These are phyloP conservation scores for Chionis minor DNA, from an alignment of 2,113 vertebrate genomes.

Conservation along the genomic window DNA sequence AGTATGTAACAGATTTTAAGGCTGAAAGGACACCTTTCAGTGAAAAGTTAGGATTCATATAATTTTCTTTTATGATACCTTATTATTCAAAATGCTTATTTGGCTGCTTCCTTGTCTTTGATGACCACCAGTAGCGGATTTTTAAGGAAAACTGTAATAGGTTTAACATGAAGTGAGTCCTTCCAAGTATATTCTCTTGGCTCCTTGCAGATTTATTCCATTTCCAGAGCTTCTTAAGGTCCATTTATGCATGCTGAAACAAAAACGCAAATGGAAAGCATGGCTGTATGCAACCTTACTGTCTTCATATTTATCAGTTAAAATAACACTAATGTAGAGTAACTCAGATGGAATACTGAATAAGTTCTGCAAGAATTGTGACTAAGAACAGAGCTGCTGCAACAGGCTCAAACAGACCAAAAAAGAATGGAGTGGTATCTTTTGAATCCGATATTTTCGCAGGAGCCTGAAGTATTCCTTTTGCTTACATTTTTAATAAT, in stretches of 20 bases:
- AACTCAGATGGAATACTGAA: background rate
- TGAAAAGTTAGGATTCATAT: background rate
- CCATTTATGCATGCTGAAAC: background rate
- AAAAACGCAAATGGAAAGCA: background rate
- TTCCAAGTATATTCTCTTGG: background rate
- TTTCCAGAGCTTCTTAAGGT: background rate
- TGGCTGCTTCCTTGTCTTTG: background rate
- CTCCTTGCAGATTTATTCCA: background rate
- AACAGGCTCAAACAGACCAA: background rate
- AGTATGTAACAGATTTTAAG: background rate
- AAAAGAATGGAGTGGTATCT: background rate
- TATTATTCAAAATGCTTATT: background rate
- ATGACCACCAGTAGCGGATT: background rate
- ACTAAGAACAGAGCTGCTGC: background rate
- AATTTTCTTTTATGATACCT: background rate
- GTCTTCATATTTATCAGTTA: background rate
- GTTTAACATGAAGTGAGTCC: background rate
- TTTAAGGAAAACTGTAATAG: background rate
- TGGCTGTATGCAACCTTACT: background rate
- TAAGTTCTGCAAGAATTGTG: background rate
- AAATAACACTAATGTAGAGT: background rate
- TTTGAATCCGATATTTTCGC: background rate
- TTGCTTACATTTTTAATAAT: background rate
- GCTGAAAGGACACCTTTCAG: background rate
- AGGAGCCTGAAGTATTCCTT: background rate